Evolutionary conservation across 92 coral and sea anemone genomes (phyloP), one percentile per base, ranked within the genome.

Genomic region (Epizoanthus ramosus): DNA sequence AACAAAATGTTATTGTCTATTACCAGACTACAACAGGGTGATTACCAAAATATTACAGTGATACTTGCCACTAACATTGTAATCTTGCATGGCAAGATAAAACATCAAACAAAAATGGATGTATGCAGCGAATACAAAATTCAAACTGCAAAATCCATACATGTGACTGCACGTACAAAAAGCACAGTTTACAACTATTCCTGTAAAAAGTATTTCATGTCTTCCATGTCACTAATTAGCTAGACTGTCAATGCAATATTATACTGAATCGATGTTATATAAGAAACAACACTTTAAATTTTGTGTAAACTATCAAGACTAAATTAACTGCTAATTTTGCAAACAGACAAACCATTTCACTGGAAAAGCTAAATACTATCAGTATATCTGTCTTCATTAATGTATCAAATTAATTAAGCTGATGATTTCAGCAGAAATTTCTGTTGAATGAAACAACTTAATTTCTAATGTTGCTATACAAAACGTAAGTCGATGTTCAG

Each of bases 1-100:
- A 57, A 75, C 5, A 15, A 1, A 22, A 41, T 14, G 82, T 43
- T 61, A 77, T 54, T 60, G 58, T 60, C 82, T 77, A 77, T 77
- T 77, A 77, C 82, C 82, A 77, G 82, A 77, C 70, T 39, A 69
- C 63, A 77, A 63, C 82, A 14, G 41, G 6, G 25, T 41, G 60
- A 57, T 74, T 54, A 53, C 8, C 1, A 56, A 56, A 77, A 59
- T 60, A 61, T 61, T 69, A 77, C 82, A 77, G 82, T 77, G 82
- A 77, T 60, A 37, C 82, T 12, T 60, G 82, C 82, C 82, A 72
- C 81, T 86, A 87, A 64, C 39, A 70, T 37, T 16, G 43, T 59
- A 61, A 83, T 43, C 87, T 82, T 82, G 80, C 87, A 70, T 76
- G 84, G 91, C 85, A 88, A 88, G 81, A 58, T 83, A 75, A 84